Conservation (phyloP, 1,140 invertebrate species). For the Metaphire vulgaris region DNA sequence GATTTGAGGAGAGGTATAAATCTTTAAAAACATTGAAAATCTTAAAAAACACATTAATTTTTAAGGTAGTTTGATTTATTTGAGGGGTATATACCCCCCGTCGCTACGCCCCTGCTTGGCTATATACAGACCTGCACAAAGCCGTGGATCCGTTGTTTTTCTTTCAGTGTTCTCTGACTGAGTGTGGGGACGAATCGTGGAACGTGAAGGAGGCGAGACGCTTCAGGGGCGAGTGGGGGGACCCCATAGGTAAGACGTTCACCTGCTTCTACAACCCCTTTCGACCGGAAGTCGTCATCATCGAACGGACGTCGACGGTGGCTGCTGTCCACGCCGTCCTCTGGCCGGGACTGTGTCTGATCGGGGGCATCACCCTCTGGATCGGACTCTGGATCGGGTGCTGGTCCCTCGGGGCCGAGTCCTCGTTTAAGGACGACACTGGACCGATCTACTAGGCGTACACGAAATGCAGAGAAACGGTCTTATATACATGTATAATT, state of each 20-base stretch:
- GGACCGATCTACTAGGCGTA: background rate
- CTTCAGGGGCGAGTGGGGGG: constrained; percentile 23
- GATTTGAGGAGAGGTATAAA: too few relatives aligned
- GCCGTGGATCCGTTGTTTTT: background rate
- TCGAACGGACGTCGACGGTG: constrained; percentile 13
- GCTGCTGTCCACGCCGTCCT: constrained; percentile 25
- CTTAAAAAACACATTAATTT: too few relatives aligned
- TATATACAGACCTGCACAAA: too few relatives aligned
- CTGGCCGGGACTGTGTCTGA: constrained; percentile 23
- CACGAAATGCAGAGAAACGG: too few relatives aligned
- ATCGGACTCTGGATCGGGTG: constrained; percentile 25
- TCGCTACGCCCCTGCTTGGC: too few relatives aligned
- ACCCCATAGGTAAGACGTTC: constrained; percentile 11
- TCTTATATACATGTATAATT: too few relatives aligned
- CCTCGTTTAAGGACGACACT: background rate
- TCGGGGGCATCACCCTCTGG: constrained; percentile 18
- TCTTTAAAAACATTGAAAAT: too few relatives aligned
- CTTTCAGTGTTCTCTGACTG: constrained; percentile 24
- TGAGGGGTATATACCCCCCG: too few relatives aligned
- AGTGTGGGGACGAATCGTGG: constrained; percentile 28
- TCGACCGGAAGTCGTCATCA: constrained; percentile 14
- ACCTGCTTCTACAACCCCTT: constrained; percentile 21
- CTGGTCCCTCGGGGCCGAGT: constrained; percentile 20
- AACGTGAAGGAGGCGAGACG: constrained; percentile 23
- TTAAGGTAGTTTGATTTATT: too few relatives aligned